Evolutionary conservation across 2,888 invertebrate species (phyloP).

Genomic region (Parascotia fuliginaria): DNA sequence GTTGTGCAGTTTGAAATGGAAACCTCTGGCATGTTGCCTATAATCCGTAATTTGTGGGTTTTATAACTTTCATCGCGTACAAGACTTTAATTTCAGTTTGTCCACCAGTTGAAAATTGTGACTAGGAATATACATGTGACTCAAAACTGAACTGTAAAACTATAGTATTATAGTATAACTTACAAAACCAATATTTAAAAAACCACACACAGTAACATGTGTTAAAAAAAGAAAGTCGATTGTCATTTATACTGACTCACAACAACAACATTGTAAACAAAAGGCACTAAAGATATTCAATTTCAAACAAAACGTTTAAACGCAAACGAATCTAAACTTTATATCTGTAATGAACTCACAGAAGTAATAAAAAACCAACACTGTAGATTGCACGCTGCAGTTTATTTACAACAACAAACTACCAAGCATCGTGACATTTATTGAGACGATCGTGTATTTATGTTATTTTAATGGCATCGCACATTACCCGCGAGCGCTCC

Average conservation of each 20-base stretch:
- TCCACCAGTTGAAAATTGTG: no score
- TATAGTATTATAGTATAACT: no score
- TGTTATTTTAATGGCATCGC: conserved; percentile 79
- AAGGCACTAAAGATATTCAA: conserved; percentile 19
- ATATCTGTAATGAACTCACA: conserved; percentile 40
- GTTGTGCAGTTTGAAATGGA: conserved; percentile 24
- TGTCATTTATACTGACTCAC: background rate
- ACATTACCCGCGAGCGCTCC: conserved; percentile 68
- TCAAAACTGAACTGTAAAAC: no score
- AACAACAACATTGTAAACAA: conserved; percentile 11
- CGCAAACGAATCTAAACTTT: conserved; percentile 39
- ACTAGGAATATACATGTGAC: no score
- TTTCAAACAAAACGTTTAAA: conserved; percentile 24
- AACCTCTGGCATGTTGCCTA: conserved; percentile 44
- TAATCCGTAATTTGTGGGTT: conserved; percentile 33
- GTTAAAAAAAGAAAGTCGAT: no score
- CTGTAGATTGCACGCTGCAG: conserved; percentile 45
- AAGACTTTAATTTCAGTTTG: conserved; percentile 34
- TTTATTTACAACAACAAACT: conserved; percentile 54
- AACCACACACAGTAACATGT: background rate
- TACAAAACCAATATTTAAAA: no score
- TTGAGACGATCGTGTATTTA: conserved; percentile 80
- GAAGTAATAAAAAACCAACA: conserved; percentile 42
- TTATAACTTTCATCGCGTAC: conserved; percentile 41
- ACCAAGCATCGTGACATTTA: conserved; percentile 57